These are phyloP conservation scores for Eptatretus burgeri DNA, from an alignment of 2,113 vertebrate genomes.

Conservation along the genomic window DNA sequence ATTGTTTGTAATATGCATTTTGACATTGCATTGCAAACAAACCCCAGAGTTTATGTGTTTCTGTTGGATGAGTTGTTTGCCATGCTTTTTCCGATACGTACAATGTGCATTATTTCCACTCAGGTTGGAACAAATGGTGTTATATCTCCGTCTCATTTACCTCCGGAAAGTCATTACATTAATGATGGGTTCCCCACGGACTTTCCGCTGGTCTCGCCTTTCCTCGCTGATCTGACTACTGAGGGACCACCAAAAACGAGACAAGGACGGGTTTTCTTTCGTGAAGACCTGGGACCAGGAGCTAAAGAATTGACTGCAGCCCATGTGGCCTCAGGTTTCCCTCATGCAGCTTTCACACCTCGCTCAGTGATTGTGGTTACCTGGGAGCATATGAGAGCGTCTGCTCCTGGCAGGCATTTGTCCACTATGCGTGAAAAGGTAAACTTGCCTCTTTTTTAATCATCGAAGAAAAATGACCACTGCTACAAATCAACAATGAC, in stretches of 20 bases:
- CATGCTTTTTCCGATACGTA: no score
- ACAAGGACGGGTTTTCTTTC: conserved; percentile 41
- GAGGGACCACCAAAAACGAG: conserved; percentile 16
- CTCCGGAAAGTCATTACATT: conserved; percentile 86
- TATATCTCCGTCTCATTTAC: conserved; percentile 68
- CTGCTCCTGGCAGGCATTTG: no score
- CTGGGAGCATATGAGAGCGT: not conserved
- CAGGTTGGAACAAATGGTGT: conserved; percentile 91
- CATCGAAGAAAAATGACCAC: no score
- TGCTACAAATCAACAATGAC: no score
- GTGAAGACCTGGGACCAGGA: conserved; percentile 28
- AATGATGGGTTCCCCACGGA: conserved; percentile 73
- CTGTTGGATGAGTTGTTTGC: no score
- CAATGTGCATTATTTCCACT: not conserved
- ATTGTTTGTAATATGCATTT: no score
- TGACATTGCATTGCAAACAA: no score
- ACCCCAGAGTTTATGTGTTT: no score
- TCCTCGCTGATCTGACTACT: conserved; percentile 72
- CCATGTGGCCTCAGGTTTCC: conserved; percentile 39
- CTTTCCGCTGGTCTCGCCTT: conserved; percentile 64
- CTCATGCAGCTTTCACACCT: conserved; percentile 18
- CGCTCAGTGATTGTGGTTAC: not conserved
- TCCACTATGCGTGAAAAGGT: no score
- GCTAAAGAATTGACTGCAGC: conserved; percentile 23
- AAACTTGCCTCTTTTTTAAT: no score